Conservation (phyloP, 2,888 invertebrate genomes). For the Drosophila rubida region DNA sequence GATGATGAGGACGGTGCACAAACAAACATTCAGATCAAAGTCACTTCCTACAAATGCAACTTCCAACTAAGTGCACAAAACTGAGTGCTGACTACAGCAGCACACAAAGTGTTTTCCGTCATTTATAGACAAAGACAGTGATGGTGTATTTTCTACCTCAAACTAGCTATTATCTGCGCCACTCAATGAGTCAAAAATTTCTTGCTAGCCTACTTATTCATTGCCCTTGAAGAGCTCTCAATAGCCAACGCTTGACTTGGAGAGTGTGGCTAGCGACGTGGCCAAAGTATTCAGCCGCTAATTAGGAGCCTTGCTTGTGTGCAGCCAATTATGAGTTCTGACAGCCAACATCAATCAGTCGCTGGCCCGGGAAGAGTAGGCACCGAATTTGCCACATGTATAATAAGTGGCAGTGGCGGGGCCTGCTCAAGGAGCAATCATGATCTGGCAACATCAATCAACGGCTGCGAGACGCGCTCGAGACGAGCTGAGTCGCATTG, state of each 20-base stretch:
- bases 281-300: slow-evolving; percentile 4
- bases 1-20: background rate
- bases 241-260: background rate
- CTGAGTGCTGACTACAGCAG: no score
- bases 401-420: slow-evolving; percentile 20
- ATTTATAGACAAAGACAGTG: no score
- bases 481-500: slow-evolving; percentile 14
- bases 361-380: slow-evolving; percentile 32
- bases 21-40: slow-evolving; percentile 5
- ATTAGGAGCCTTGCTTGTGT: slow-evolving; percentile 15
- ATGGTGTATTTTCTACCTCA: no score
- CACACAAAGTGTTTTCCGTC: no score
- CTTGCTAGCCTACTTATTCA: no score
- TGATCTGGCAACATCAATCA: slow-evolving; percentile 54
- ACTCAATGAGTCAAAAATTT: no score
- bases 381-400: slow-evolving; percentile 30
- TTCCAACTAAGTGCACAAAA: background rate
- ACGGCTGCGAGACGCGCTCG: slow-evolving; percentile 20
- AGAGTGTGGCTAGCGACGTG: background rate
- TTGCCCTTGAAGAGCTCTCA: background rate
- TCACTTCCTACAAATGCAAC: background rate
- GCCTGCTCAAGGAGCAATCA: slow-evolving; percentile 32
- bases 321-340: slow-evolving; percentile 43
- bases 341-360: slow-evolving; percentile 64
- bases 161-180: no score